phyloP scores from a whole-genome alignment of 2,888 invertebrate species.

The Biston betularia region DNA sequence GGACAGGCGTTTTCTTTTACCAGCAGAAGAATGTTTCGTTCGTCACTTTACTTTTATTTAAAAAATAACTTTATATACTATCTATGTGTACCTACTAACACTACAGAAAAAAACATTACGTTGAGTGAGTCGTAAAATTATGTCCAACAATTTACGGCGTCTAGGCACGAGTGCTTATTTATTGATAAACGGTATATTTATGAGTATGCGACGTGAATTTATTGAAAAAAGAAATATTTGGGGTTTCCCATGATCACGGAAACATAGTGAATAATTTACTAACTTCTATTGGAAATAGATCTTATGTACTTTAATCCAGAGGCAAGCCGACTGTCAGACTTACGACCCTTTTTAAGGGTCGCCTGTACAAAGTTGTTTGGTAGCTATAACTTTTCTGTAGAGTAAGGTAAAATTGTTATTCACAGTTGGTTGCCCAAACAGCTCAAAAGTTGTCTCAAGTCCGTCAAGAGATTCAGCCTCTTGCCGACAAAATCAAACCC shows the following conservation, averaged over 20 bases:
- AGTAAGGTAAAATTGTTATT: slow-evolving; percentile 44
- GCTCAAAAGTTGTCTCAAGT: slow-evolving; percentile 83
- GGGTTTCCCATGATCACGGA: slow-evolving; percentile 4
- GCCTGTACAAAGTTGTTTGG: slow-evolving; percentile 17
- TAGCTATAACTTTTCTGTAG: slow-evolving; percentile 27
- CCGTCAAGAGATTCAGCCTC: slow-evolving; percentile 79
- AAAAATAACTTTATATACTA: too few species aligned
- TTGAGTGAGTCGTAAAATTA: slow-evolving; percentile 8
- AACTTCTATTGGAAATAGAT: slow-evolving; percentile 20
- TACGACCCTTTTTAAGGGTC: slow-evolving; percentile 20
- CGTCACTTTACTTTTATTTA: too few species aligned
- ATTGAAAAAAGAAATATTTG: slow-evolving; percentile 11
- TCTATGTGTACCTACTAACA: background rate
- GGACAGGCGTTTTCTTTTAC: too few species aligned
- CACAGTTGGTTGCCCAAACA: slow-evolving; percentile 87
- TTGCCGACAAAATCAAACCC: slow-evolving; percentile 86
- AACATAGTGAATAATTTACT: background rate
- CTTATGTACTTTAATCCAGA: slow-evolving; percentile 2
- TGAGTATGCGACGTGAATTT: background rate
- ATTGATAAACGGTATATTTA: slow-evolving; percentile 17
- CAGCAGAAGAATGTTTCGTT: too few species aligned
- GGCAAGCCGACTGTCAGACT: slow-evolving; percentile 11
- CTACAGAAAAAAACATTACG: slow-evolving; percentile 5
- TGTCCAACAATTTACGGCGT: slow-evolving; percentile 2
- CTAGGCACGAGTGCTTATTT: background rate